Base-by-base conservation (phyloP, 2,113 vertebrate species). In the Eolophus roseicapilla region DNA sequence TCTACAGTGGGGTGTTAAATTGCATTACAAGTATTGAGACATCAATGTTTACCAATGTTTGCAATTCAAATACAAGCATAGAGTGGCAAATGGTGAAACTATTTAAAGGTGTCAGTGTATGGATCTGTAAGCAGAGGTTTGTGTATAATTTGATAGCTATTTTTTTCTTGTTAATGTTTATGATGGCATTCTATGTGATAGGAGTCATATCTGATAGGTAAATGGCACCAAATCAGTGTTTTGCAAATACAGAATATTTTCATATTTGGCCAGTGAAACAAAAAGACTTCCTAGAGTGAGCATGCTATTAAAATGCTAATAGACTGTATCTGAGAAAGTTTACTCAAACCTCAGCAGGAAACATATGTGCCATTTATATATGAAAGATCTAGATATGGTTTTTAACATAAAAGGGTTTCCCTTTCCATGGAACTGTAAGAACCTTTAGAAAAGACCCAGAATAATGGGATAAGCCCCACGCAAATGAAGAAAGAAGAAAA, bases 261-360 rank as follows among this genome's bases (percentile, higher is more conserved):
- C 74, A 53, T 92, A 89, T 91, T 85, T 90, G 50, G 63, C 37
- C 69, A 83, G 57, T 74, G 67, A 94, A 96, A 97, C 63, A 96
- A 94, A 95, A 84, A 88, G 87, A 2, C 71, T 93, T 95, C 96
- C 92, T 85, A 88, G 93, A 50, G 90, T 19, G 92, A 91, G 64
- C n/a, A 43, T 19, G 39, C 71, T 90, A 96, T 96, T 96, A 96
- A 95, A 97, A 96, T 96, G 84, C 68, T 95, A 96, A 96, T 95
- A 83, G 53, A 39, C 13, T 68, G 49, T 80, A 33, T 84, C 53
- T 76, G 88, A 85, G 65, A 67, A 79, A 87, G 47, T 85, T 95
- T 92, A 59, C 49, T 87, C 91, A 94, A 83, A 86, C 69, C 91
- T 71, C 89, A 91, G 88, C 86, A 83, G 77, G 89, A 88, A 94